A percentile compares a stretch with the other conserved stretches of the same genome.
phyloP scores from a whole-genome alignment of 2,113 vertebrate genomes.

The Neodontobutis hainanensis region DNA sequence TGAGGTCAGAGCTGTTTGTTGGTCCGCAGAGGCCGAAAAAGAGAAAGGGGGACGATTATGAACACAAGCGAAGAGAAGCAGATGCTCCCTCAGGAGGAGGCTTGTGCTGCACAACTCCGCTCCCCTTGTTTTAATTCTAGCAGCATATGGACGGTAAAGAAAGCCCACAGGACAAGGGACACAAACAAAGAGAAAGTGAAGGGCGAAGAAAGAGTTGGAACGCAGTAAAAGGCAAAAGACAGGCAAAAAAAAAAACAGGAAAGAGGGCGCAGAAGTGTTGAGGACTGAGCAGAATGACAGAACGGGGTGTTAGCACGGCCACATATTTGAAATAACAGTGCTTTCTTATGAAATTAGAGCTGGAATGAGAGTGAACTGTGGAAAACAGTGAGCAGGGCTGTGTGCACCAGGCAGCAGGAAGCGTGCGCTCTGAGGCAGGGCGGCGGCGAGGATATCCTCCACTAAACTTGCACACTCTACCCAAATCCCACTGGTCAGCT shows the following conservation, averaged over 20 bases:
- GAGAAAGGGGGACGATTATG: slow-evolving; percentile 24
- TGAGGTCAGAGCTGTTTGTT: slow-evolving; percentile 70
- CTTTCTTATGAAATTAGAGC: slow-evolving; percentile 39
- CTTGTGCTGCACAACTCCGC: slow-evolving; percentile 51
- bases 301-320: slow-evolving; percentile 23
- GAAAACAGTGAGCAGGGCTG: slow-evolving; percentile 56
- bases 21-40: slow-evolving; percentile 35
- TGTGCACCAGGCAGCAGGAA: slow-evolving; percentile 53
- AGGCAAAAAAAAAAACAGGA: neutral
- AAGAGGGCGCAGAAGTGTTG: slow-evolving; percentile 5
- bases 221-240: neutral
- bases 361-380: slow-evolving; percentile 48
- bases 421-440: slow-evolving; percentile 60
- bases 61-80: slow-evolving; percentile 66
- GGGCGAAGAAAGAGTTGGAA: neutral
- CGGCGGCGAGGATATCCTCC: slow-evolving; percentile 70
- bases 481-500: slow-evolving; percentile 46
- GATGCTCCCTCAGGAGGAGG: slow-evolving; percentile 78
- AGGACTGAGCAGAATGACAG: slow-evolving; percentile 1
- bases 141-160: slow-evolving; percentile 69
- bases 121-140: slow-evolving; percentile 55
- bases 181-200: slow-evolving; percentile 41
- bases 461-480: slow-evolving; percentile 55
- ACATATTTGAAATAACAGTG: slow-evolving; percentile 45
- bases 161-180: slow-evolving; percentile 57